phyloP scores from a whole-genome alignment of 2,797 vertebrate species.

The Helostoma temminkii region DNA sequence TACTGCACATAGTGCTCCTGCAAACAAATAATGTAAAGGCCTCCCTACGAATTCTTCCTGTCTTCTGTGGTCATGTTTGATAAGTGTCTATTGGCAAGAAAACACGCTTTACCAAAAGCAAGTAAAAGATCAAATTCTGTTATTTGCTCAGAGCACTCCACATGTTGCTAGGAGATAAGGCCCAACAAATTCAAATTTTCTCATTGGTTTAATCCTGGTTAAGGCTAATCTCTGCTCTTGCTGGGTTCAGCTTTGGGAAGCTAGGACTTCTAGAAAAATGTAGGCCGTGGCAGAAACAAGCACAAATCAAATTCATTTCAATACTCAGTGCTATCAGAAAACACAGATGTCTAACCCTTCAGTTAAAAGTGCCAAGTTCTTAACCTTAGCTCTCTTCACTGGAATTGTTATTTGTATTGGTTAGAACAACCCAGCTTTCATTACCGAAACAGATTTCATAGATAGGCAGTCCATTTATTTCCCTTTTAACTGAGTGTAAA shows the following conservation, averaged over 20 bases:
- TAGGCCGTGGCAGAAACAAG: constrained; percentile 76
- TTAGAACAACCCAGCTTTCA: neutral
- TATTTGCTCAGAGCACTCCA: constrained; percentile 79
- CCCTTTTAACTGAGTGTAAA: too few species aligned
- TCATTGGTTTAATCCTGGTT: constrained; percentile 83
- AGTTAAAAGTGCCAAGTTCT: constrained; percentile 25
- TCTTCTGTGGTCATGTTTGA: constrained; percentile 79
- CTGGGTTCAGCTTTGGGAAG: constrained; percentile 78
- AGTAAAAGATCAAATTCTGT: constrained; percentile 78
- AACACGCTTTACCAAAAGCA: constrained; percentile 78
- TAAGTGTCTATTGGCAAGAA: constrained; percentile 78
- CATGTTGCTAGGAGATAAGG: constrained; percentile 81
- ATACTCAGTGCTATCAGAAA: constrained; percentile 32
- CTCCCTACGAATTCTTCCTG: constrained; percentile 60
- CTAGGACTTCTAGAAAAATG: constrained; percentile 69
- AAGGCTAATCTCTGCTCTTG: constrained; percentile 80
- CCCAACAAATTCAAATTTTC: constrained; percentile 83
- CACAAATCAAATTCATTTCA: constrained; percentile 66
- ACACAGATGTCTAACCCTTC: constrained; percentile 29
- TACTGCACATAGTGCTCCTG: constrained; percentile 42
- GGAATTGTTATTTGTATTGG: too few species aligned
- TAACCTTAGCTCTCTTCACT: neutral
- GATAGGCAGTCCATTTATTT: too few species aligned
- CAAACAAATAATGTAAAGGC: constrained; percentile 57
- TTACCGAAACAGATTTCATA: neutral